Evolutionary conservation across 1,140 invertebrate species (phyloP).

Genomic region (Drosophila punjabiensis): DNA sequence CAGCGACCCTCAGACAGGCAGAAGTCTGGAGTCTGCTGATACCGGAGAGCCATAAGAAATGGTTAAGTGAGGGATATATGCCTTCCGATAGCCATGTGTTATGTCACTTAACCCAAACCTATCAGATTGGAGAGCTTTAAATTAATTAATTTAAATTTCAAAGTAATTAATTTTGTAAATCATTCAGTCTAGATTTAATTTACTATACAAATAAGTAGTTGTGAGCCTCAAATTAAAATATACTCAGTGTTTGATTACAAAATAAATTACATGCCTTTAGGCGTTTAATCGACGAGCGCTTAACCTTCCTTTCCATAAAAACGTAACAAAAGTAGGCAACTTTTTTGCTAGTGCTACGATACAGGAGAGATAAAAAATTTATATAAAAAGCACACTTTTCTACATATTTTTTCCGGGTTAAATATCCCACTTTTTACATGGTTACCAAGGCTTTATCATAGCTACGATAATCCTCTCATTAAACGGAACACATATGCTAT

Average conservation of each 20-base stretch:
- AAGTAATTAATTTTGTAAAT: not conserved
- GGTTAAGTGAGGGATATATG: constrained; percentile 5
- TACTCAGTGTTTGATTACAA: not conserved
- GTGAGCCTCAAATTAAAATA: not conserved
- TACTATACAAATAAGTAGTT: not conserved
- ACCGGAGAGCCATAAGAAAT: not conserved
- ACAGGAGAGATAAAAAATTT: not conserved
- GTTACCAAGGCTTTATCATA: not conserved
- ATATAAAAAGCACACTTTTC: not conserved
- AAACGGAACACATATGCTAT: not conserved
- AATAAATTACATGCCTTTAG: not conserved
- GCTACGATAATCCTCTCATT: not conserved
- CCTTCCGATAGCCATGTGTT: not conserved
- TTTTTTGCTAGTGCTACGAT: not conserved
- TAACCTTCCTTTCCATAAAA: not conserved
- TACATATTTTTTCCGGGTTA: not conserved
- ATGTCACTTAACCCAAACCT: not conserved
- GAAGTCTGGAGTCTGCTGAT: not conserved
- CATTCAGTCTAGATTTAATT: not conserved
- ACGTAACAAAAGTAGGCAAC: not conserved
- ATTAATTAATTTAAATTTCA: not conserved
- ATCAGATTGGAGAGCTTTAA: not conserved
- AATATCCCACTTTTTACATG: not conserved
- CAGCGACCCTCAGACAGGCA: not conserved
- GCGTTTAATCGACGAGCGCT: not conserved